Percentiles rank a stretch among this genome's conserved stretches.
Conservation (phyloP, 1,140 invertebrate genomes). For the Lasaia peninsularis region DNA sequence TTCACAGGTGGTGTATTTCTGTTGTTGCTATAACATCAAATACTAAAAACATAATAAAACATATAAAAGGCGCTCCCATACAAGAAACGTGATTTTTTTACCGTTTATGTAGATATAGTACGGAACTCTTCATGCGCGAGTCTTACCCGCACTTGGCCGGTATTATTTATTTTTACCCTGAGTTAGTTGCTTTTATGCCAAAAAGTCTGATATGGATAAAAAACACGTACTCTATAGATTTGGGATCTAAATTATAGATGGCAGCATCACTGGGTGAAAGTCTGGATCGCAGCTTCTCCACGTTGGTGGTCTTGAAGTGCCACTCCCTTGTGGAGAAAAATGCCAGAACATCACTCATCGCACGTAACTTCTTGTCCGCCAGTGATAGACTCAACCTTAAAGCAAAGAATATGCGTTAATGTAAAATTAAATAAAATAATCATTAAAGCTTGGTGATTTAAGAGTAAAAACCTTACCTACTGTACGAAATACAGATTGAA, state of each 20-base stretch:
- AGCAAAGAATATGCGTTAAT: background rate
- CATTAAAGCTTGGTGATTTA: background rate
- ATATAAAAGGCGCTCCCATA: no score
- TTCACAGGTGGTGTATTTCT: no score
- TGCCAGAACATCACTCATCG: constrained; percentile 85
- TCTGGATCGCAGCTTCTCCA: constrained; percentile 80
- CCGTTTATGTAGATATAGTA: no score
- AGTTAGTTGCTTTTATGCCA: no score
- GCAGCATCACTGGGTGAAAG: constrained; percentile 78
- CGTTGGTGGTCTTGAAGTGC: constrained; percentile 91
- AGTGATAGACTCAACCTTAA: constrained; percentile 77
- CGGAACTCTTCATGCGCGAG: no score
- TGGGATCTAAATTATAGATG: constrained; percentile 77
- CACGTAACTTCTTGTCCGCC: constrained; percentile 88
- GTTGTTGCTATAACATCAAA: no score
- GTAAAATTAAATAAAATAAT: background rate
- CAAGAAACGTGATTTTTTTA: no score
- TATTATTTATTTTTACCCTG: no score
- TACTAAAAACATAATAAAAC: no score
- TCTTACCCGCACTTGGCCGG: no score
- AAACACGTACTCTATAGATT: constrained; percentile 59
- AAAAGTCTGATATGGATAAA: background rate
- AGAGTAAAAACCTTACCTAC: background rate
- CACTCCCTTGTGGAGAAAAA: constrained; percentile 94
- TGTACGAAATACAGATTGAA: no score